Base-by-base conservation (phyloP, 2,113 vertebrate genomes). In the Sterna hirundo region DNA sequence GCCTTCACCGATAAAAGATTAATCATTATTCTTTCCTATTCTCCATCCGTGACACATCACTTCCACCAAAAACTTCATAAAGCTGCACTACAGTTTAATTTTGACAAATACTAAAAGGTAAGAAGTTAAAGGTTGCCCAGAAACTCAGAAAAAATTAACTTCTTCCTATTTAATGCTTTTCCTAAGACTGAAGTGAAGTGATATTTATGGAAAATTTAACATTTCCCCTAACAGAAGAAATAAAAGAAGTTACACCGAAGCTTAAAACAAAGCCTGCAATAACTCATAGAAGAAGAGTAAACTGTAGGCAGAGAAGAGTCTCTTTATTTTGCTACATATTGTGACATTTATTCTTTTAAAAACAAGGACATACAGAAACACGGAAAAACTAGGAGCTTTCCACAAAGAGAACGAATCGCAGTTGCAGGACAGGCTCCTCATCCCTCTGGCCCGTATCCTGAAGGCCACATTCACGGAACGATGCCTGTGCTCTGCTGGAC, bases 401-500 rank as follows among this genome's bases (percentile, higher is more conserved):
- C n/a, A 27, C 42, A 55, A 66, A 62, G 14, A 55, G 42, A 57
- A 29, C 0, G 3, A 84, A 44, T 2, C 1, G 0, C 47, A 55
- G 47, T 2, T 68, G 46, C 26, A 25, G 68, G 32, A 69, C 47
- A 85, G 19, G n/a, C n/a, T 72, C n/a, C 74, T 61, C 10, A 3
- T 20, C 54, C 42, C 27, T 34, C 47, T 11, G 68, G 34, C 34
- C 51, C 5, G 2, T 12, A 32, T 62, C 74, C 40, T 1, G 0
- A 51, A 42, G 47, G n/a, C 22, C 40, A 32, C 0, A 2, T 10
- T 61, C 54, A 29, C 10, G 5, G 19, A 69, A 15, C 1, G 4
- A 29, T 7, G 49, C 22, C 49, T 15, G 29, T 16, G 20, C 49
- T 62, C 68, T 19, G 32, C 32, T 25, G 51, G 25, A 7, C 47